These are phyloP conservation scores for Coregonus sp. DNA, from an alignment of 2,797 vertebrate species.

Conservation along the genomic window DNA sequence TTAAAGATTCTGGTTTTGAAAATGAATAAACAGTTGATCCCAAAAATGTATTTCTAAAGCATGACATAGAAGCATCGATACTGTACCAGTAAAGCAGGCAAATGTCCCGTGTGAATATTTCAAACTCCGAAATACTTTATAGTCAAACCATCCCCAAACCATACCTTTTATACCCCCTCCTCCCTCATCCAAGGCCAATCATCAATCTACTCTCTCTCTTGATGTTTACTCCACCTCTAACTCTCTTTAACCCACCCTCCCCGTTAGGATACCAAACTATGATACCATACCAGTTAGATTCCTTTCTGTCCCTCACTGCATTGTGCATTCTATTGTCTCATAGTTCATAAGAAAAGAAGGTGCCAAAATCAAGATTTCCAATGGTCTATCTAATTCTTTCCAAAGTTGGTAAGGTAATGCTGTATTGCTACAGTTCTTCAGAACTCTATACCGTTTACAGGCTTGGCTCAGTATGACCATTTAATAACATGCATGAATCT, in stretches of 20 bases:
- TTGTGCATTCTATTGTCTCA: not conserved
- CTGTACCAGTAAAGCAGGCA: constrained; percentile 51
- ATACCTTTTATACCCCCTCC: constrained; percentile 69
- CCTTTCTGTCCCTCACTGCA: constrained; percentile 2
- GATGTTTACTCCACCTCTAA: constrained; percentile 48
- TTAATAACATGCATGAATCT: too few species aligned
- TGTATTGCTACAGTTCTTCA: too few species aligned
- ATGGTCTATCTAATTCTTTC: not conserved
- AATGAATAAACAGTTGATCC: not conserved
- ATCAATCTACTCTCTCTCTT: constrained; percentile 32
- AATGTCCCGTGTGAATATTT: constrained; percentile 38
- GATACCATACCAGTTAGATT: not conserved
- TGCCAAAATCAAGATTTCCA: not conserved
- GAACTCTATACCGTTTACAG: too few species aligned
- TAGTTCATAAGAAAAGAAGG: not conserved
- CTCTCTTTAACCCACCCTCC: not conserved
- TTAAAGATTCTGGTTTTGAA: not conserved
- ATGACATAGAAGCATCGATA: constrained; percentile 1
- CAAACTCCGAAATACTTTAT: constrained; percentile 28
- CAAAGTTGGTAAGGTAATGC: too few species aligned
- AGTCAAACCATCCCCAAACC: constrained; percentile 35
- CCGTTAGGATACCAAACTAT: not conserved
- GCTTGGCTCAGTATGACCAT: too few species aligned
- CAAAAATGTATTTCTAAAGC: too few species aligned
- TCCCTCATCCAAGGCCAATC: constrained; percentile 42